phyloP scores from a whole-genome alignment of 2,797 vertebrate species.

The Pterois miles region DNA sequence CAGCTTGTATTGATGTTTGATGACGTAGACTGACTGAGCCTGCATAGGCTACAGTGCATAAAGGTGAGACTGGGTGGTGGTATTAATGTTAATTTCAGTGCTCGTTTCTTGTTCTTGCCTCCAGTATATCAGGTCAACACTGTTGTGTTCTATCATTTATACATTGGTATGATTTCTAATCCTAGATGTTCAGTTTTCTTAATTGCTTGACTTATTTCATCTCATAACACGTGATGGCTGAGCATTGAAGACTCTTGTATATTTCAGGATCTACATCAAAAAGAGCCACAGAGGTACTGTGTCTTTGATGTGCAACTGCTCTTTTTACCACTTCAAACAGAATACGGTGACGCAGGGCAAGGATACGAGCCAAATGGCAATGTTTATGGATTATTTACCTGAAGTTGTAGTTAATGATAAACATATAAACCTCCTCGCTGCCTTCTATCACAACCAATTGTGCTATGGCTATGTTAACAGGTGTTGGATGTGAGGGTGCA shows the following conservation, averaged over 20 bases:
- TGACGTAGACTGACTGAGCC: not conserved
- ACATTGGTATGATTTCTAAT: not conserved
- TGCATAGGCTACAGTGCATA: not conserved
- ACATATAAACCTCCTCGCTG: slow-evolving; percentile 24
- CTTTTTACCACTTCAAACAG: slow-evolving; percentile 73
- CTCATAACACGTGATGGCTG: not conserved
- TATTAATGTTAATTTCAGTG: not conserved
- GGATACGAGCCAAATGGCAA: slow-evolving; percentile 57
- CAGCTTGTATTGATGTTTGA: slow-evolving; percentile 1
- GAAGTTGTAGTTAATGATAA: slow-evolving; percentile 51
- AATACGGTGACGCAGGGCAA: slow-evolving; percentile 53
- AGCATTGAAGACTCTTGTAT: slow-evolving; percentile 23
- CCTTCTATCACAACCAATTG: slow-evolving; percentile 15
- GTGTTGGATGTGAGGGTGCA: not conserved
- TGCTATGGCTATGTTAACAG: not conserved
- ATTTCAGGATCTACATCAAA: slow-evolving; percentile 62
- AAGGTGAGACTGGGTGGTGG: not conserved
- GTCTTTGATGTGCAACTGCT: slow-evolving; percentile 67
- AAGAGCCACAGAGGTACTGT: slow-evolving; percentile 21
- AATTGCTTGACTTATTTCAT: slow-evolving; percentile 21
- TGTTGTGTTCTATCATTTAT: not conserved
- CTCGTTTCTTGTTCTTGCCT: not conserved
- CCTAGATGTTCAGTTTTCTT: not conserved
- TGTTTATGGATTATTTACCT: slow-evolving; percentile 62
- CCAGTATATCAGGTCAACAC: not conserved